phyloP scores from a whole-genome alignment of 2,888 invertebrate genomes.

The Rhodophaea formosa region DNA sequence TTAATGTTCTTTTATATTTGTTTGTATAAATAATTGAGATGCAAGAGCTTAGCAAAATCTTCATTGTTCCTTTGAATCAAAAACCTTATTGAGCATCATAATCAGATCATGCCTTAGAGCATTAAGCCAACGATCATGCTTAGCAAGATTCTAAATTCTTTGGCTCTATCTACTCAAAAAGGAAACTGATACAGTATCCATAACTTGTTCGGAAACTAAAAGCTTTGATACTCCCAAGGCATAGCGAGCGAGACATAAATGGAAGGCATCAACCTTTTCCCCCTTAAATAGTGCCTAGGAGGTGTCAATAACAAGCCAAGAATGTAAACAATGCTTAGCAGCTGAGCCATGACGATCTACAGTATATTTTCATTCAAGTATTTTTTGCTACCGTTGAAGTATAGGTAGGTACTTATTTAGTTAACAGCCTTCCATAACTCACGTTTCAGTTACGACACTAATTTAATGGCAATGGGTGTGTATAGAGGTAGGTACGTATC shows the following conservation, averaged over 20 bases:
- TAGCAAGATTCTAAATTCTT: too few species aligned
- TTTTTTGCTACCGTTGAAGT: background rate
- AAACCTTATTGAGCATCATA: too few species aligned
- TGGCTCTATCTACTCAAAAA: too few species aligned
- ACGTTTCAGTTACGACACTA: background rate
- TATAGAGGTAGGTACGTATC: background rate
- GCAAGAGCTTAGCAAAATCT: too few species aligned
- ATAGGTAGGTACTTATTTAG: background rate
- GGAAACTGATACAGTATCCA: too few species aligned
- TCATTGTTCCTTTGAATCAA: too few species aligned
- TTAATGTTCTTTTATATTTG: too few species aligned
- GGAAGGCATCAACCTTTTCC: background rate
- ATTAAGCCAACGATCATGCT: too few species aligned
- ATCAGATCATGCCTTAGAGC: too few species aligned
- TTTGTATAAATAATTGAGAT: too few species aligned
- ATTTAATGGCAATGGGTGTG: background rate
- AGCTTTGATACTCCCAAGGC: too few species aligned
- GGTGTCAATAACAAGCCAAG: background rate
- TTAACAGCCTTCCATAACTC: background rate
- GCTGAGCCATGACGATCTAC: background rate
- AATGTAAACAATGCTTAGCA: constrained; percentile 8
- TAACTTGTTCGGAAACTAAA: too few species aligned
- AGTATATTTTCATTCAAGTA: constrained; percentile 3
- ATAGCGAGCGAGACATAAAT: background rate
- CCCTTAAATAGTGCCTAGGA: background rate